A percentile compares a stretch with the other conserved stretches of the same genome.
Conservation (phyloP, 2,113 vertebrate species). For the Anser cygnoides region DNA sequence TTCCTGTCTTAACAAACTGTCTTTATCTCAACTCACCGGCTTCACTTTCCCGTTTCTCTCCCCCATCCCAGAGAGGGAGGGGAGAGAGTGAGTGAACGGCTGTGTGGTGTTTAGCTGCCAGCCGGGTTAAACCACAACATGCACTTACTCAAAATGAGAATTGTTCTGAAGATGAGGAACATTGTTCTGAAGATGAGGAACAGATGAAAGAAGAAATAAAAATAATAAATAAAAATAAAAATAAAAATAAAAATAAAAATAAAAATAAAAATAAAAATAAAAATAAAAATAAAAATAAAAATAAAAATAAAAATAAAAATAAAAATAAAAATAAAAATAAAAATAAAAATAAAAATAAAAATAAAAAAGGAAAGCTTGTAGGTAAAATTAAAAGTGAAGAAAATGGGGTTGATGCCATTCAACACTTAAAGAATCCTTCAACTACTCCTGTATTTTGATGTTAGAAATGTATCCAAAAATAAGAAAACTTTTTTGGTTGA, state of each 20-base stretch:
- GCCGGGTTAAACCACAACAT: not conserved
- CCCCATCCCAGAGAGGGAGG: too few relatives aligned
- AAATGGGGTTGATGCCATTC: not conserved
- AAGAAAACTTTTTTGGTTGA: not conserved
- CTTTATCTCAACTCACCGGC: too few relatives aligned
- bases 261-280: not conserved
- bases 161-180: not conserved
- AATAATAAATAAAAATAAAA: too few relatives aligned
- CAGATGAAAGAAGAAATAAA: not conserved
- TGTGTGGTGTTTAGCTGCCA: too few relatives aligned
- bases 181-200: not conserved
- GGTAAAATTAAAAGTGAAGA: not conserved
- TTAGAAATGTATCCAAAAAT: not conserved
- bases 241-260: not conserved
- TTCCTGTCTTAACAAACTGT: too few relatives aligned
- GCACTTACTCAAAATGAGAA: not conserved
- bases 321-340: not conserved
- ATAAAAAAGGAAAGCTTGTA: not conserved
- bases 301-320: not conserved
- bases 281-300: not conserved
- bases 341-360: too few relatives aligned
- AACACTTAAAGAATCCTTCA: not conserved
- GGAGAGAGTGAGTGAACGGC: too few relatives aligned
- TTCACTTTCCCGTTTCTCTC: too few relatives aligned
- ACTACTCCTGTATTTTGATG: not conserved